These are phyloP conservation scores for Myotis daubentonii DNA, from an alignment of 2,797 vertebrate genomes.

Conservation along the genomic window DNA sequence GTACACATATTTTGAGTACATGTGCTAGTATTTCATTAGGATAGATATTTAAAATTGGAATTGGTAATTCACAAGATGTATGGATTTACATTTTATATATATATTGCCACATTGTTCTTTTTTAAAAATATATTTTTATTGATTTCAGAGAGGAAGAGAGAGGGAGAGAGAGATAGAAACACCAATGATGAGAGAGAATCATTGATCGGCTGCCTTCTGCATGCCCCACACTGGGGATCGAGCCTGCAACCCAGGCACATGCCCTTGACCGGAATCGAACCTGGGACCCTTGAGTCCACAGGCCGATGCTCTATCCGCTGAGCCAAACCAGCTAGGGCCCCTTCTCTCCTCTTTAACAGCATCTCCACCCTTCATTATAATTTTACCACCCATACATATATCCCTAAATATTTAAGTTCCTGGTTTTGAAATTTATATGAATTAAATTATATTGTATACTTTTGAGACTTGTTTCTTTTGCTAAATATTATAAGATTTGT, in stretches of 20 bases:
- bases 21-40: conserved; percentile 20
- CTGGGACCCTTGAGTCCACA: too few relatives aligned
- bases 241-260: too few relatives aligned
- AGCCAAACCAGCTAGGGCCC: too few relatives aligned
- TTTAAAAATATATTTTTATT: too few relatives aligned
- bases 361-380: background rate
- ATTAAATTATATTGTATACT: conserved; percentile 3
- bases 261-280: too few relatives aligned
- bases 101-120: background rate
- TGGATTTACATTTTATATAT: background rate
- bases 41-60: background rate
- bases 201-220: too few relatives aligned
- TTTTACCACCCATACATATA: background rate
- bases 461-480: conserved; percentile 42
- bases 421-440: conserved; percentile 46
- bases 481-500: conserved; percentile 30
- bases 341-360: background rate
- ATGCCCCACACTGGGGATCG: too few relatives aligned
- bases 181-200: too few relatives aligned
- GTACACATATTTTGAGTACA: background rate
- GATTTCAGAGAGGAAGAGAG: too few relatives aligned
- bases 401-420: background rate
- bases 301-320: too few relatives aligned
- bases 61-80: background rate
- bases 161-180: too few relatives aligned